phyloP scores from a whole-genome alignment of 1,140 invertebrate genomes.

The Nephotettix cincticeps region DNA sequence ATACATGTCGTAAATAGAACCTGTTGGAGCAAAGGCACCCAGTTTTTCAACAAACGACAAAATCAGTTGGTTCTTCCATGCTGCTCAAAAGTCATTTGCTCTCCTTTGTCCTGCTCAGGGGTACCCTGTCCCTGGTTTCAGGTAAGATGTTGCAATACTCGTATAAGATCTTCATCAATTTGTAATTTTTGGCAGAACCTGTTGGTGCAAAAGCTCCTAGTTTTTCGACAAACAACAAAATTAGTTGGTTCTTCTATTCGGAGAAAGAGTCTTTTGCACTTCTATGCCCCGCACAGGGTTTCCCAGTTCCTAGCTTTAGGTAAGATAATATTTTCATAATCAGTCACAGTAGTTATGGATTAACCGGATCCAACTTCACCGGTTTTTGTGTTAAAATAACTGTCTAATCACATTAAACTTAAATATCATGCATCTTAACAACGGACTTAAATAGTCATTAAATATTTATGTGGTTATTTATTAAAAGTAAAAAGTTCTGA shows the following conservation, averaged over 20 bases:
- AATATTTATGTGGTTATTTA: too few relatives aligned
- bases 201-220: constrained; percentile 69
- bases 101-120: constrained; percentile 45
- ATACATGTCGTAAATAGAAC: constrained; percentile 51
- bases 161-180: too few relatives aligned
- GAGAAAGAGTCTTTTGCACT: constrained; percentile 58
- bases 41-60: constrained; percentile 50
- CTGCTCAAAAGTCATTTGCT: neutral
- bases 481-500: too few relatives aligned
- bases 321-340: too few relatives aligned
- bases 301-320: constrained; percentile 68
- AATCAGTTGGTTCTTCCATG: constrained; percentile 32
- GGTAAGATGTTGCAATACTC: too few relatives aligned
- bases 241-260: constrained; percentile 53
- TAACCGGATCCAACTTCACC: too few relatives aligned
- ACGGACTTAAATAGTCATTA: too few relatives aligned
- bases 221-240: constrained; percentile 56
- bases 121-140: constrained; percentile 63
- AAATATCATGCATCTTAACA: too few relatives aligned
- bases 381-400: too few relatives aligned
- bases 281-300: constrained; percentile 65
- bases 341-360: too few relatives aligned
- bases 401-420: too few relatives aligned
- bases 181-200: constrained; percentile 59
- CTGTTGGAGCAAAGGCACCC: constrained; percentile 50